These are phyloP conservation scores for Ophion ventricosus DNA, from an alignment of 2,888 invertebrate genomes.

Conservation along the genomic window DNA sequence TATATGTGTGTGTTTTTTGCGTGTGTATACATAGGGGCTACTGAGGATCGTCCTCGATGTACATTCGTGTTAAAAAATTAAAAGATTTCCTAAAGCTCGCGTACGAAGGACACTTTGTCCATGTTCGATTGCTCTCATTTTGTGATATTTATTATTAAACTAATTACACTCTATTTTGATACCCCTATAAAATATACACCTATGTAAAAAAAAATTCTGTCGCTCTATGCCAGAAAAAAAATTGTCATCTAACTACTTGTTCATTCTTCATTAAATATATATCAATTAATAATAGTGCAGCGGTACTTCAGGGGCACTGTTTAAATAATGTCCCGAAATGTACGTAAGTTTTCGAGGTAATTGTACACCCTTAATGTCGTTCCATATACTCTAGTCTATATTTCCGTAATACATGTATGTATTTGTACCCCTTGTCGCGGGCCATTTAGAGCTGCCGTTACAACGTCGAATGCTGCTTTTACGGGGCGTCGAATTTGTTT, in stretches of 20 bases:
- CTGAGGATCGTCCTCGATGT: constrained; percentile 3
- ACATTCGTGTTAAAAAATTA: constrained; percentile 12
- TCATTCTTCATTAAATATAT: neutral
- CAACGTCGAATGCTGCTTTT: constrained; percentile 67
- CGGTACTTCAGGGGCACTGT: neutral
- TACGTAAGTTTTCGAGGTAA: neutral
- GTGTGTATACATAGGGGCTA: neutral
- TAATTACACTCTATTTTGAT: neutral
- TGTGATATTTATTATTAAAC: neutral
- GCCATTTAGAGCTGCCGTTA: constrained; percentile 63
- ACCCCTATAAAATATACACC: neutral
- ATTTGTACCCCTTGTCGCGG: constrained; percentile 21
- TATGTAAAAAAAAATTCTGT: neutral
- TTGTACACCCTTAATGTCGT: constrained; percentile 46
- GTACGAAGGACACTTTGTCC: neutral
- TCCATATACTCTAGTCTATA: constrained; percentile 1
- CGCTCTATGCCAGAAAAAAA: neutral
- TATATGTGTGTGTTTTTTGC: neutral
- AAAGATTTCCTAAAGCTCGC: neutral
- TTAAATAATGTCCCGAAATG: neutral
- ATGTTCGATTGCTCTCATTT: neutral
- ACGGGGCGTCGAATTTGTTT: constrained; percentile 68
- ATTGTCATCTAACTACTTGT: neutral
- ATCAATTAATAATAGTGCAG: neutral
- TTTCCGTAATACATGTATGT: constrained; percentile 11